These are phyloP conservation scores for Iphiclides podalirius DNA, from an alignment of 2,888 invertebrate genomes.

Conservation along the genomic window DNA sequence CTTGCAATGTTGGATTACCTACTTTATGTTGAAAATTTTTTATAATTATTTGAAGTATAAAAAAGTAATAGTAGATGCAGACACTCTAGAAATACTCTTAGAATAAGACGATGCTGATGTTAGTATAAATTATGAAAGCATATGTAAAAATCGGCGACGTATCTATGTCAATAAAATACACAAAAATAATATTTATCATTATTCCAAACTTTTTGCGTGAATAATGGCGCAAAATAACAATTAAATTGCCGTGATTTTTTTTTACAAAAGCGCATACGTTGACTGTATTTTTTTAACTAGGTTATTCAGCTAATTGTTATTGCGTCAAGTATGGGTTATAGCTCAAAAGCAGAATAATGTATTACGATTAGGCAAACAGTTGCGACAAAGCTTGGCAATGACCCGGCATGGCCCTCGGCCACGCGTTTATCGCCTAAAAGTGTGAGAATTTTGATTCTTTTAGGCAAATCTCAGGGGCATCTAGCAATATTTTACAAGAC, in stretches of 20 bases:
- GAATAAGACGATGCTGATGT: too few relatives aligned
- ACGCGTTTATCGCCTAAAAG: constrained; percentile 23
- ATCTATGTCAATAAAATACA: too few relatives aligned
- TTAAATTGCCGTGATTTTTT: background rate
- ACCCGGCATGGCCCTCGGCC: constrained; percentile 24
- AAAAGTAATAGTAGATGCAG: too few relatives aligned
- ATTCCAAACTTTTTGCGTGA: background rate
- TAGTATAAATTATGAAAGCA: too few relatives aligned
- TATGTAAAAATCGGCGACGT: too few relatives aligned
- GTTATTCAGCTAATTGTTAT: constrained; percentile 11
- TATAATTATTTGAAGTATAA: too few relatives aligned
- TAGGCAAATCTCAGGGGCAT: constrained; percentile 17
- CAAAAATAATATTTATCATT: too few relatives aligned
- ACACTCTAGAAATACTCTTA: too few relatives aligned
- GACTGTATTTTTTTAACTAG: background rate
- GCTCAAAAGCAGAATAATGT: constrained; percentile 22
- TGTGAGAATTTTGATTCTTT: constrained; percentile 23
- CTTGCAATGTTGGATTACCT: too few relatives aligned
- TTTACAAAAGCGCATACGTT: background rate
- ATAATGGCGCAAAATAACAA: background rate
- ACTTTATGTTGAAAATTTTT: too few relatives aligned
- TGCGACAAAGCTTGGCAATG: constrained; percentile 33
- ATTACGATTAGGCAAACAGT: constrained; percentile 28
- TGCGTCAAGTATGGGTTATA: constrained; percentile 20
- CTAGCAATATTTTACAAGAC: background rate